A percentile compares a stretch with the other conserved stretches of the same genome.
phyloP scores from a whole-genome alignment of 2,888 invertebrate genomes.

The Listrodromus nycthemerus region DNA sequence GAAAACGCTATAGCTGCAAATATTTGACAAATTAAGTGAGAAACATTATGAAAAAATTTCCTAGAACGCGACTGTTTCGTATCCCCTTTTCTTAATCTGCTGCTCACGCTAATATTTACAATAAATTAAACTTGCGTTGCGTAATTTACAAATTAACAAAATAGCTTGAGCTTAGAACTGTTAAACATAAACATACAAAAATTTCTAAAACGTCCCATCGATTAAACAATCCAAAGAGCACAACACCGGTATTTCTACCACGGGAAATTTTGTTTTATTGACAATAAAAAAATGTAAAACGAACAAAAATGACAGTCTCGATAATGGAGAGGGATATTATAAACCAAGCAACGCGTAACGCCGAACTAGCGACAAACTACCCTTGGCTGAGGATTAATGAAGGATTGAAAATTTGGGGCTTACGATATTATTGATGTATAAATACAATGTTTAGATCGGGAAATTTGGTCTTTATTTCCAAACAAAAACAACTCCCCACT shows the following conservation, averaged over 20 bases:
- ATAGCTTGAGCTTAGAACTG: not conserved
- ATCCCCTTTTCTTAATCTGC: not conserved
- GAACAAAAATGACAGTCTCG: not conserved
- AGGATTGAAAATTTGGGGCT: conserved; percentile 63
- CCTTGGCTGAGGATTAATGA: conserved; percentile 2
- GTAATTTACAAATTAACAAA: conserved; percentile 40
- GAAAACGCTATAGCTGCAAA: not conserved
- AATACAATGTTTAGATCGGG: conserved; percentile 77
- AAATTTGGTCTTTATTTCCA: conserved; percentile 82
- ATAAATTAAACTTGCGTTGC: conserved; percentile 40
- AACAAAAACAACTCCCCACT: conserved; percentile 78
- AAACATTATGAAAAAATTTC: not conserved
- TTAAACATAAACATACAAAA: not conserved
- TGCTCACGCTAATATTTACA: conserved; percentile 57
- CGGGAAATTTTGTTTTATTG: not conserved
- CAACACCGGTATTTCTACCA: not conserved
- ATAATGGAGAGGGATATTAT: not conserved
- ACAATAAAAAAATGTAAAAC: not conserved
- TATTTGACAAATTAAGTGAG: not conserved
- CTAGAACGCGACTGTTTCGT: not conserved
- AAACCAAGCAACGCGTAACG: conserved; percentile 25
- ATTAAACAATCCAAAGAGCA: not conserved
- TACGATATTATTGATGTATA: conserved; percentile 71
- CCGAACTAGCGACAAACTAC: conserved; percentile 7
- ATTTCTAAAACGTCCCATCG: not conserved